Evolutionary conservation across 2,888 invertebrate genomes (phyloP).

Genomic region (Tiliacea citrago): DNA sequence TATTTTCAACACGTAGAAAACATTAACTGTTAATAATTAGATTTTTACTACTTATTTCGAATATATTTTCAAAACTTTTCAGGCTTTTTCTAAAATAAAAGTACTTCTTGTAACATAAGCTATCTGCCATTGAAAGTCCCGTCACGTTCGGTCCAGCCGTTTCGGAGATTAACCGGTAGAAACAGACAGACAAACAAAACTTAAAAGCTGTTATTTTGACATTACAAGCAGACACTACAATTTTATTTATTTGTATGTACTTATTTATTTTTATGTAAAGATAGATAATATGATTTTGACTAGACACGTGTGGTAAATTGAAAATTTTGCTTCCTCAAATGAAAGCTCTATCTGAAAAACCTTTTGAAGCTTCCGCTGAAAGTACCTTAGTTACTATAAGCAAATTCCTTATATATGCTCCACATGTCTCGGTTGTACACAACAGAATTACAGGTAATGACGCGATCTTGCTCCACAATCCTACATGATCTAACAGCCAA

Average conservation of each 20-base stretch:
- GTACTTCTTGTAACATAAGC: no score
- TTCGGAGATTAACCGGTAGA: no score
- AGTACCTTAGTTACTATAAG: not conserved
- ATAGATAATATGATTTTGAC: not conserved
- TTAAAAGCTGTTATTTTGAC: no score
- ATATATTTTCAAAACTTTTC: not conserved
- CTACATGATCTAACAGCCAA: slow-evolving; percentile 16
- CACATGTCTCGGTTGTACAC: slow-evolving; percentile 25
- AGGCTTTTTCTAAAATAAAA: no score
- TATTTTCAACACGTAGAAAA: not conserved
- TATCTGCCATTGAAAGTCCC: no score
- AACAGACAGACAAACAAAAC: no score
- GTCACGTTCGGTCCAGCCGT: no score
- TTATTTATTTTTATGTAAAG: no score
- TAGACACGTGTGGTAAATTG: not conserved
- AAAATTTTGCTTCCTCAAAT: not conserved
- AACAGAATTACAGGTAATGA: slow-evolving; percentile 33
- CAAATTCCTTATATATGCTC: slow-evolving; percentile 31
- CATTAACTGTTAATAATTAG: not conserved
- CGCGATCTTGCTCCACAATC: slow-evolving; percentile 20
- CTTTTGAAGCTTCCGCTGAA: not conserved
- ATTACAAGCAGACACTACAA: no score
- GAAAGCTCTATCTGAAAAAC: not conserved
- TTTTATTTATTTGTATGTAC: no score
- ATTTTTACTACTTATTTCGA: not conserved